Evolutionary conservation across 2,797 vertebrate genomes (phyloP).

Genomic region (Lerista edwardsae): DNA sequence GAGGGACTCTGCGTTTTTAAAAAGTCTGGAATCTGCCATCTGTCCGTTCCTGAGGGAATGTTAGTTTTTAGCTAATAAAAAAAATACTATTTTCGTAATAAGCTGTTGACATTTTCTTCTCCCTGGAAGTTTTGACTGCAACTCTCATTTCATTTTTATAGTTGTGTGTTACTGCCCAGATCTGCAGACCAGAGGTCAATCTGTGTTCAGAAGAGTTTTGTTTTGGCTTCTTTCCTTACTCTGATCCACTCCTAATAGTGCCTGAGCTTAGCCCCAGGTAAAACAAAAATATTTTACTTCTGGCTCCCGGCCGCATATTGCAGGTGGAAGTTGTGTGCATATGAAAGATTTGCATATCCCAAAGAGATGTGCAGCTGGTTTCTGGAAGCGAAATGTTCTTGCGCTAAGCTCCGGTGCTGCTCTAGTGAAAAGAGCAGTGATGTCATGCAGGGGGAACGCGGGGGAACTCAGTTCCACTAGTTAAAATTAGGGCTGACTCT

Average conservation of each 20-base stretch:
- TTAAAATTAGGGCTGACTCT: too few species aligned
- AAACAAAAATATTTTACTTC: too few species aligned
- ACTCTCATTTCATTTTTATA: neutral
- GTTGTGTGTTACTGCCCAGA: neutral
- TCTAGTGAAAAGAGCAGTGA: too few species aligned
- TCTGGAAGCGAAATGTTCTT: too few species aligned
- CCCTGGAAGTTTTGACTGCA: neutral
- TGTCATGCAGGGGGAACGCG: too few species aligned
- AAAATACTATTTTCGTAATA: neutral
- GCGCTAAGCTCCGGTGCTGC: neutral
- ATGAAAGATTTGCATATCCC: too few species aligned
- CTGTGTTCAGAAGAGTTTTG: neutral
- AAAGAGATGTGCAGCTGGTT: too few species aligned
- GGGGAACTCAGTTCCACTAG: too few species aligned
- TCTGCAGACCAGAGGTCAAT: neutral
- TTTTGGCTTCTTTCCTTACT: neutral
- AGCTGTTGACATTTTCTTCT: neutral
- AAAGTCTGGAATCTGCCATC: neutral
- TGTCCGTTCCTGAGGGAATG: neutral
- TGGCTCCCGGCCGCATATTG: too few species aligned
- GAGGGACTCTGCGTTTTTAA: neutral
- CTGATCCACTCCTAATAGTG: neutral
- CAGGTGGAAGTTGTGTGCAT: too few species aligned
- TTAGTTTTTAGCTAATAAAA: neutral
- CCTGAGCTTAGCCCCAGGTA: too few species aligned